These are phyloP conservation scores for Trissolcus japonicus DNA, from an alignment of 2,888 invertebrate species.

Conservation along the genomic window DNA sequence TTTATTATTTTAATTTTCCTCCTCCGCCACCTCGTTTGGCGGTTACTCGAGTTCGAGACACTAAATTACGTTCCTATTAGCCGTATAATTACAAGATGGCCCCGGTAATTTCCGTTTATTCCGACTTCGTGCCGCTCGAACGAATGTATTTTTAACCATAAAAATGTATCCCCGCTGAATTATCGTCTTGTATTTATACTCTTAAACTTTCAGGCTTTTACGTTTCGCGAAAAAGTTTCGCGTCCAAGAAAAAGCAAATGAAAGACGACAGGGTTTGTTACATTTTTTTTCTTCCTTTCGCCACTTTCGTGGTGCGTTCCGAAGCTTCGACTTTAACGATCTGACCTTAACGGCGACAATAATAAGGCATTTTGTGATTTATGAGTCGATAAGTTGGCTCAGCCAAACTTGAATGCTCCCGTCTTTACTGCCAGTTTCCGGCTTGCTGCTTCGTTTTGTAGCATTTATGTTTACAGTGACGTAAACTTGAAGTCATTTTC, in stretches of 20 bases:
- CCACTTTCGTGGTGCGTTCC: constrained; percentile 19
- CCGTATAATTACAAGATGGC: constrained; percentile 77
- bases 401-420: constrained; percentile 35
- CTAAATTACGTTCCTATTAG: constrained; percentile 77
- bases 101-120: constrained; percentile 76
- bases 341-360: constrained; percentile 64
- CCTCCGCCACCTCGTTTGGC: constrained; percentile 61
- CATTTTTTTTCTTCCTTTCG: constrained; percentile 20
- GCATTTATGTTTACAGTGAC: constrained; percentile 66
- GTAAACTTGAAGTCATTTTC: constrained; percentile 65
- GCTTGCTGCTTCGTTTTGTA: constrained; percentile 53
- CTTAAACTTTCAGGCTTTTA: constrained; percentile 55
- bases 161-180: constrained; percentile 58
- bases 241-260: constrained; percentile 39
- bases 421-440: constrained; percentile 53
- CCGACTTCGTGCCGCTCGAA: constrained; percentile 70
- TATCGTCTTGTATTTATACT: constrained; percentile 57
- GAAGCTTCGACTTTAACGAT: constrained; percentile 60
- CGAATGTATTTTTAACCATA: constrained; percentile 62
- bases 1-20: constrained; percentile 77
- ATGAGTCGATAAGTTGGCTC: constrained; percentile 66
- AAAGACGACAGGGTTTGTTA: constrained; percentile 35
- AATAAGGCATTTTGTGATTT: constrained; percentile 67
- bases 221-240: constrained; percentile 42
- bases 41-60: constrained; percentile 76